phyloP scores from a whole-genome alignment of 2,113 vertebrate genomes.

The Urocolius indicus region DNA sequence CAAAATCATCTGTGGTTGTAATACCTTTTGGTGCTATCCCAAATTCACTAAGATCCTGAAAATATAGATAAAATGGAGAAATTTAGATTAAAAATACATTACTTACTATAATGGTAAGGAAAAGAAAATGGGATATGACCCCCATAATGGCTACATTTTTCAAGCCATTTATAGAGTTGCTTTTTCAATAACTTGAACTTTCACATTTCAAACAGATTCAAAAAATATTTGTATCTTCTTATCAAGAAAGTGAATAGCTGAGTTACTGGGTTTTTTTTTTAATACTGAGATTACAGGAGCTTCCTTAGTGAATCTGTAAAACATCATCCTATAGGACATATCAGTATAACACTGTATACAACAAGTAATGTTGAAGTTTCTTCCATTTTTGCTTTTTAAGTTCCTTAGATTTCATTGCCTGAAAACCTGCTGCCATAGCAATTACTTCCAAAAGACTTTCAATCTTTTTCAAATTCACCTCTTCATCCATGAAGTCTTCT shows the following conservation, averaged over 20 bases:
- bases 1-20: conserved; percentile 89
- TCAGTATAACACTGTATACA: background rate
- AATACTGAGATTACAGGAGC: background rate
- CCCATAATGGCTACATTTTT: background rate
- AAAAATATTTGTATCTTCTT: background rate
- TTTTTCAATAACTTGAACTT: background rate
- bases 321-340: background rate
- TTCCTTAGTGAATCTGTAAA: background rate
- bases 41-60: conserved; percentile 92
- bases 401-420: background rate
- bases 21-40: conserved; percentile 93
- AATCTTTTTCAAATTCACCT: conserved; percentile 76
- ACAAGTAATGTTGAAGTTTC: background rate
- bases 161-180: background rate
- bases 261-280: background rate
- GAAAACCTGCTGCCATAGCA: background rate
- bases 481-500: conserved; percentile 98
- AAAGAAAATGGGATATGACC: background rate
- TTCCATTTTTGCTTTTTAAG: background rate
- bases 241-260: background rate
- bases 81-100: background rate
- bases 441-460: background rate
- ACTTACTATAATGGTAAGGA: background rate
- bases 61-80: background rate
- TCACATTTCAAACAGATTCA: background rate